phyloP scores from a whole-genome alignment of 2,888 invertebrate species.

The Epinotia ramella region DNA sequence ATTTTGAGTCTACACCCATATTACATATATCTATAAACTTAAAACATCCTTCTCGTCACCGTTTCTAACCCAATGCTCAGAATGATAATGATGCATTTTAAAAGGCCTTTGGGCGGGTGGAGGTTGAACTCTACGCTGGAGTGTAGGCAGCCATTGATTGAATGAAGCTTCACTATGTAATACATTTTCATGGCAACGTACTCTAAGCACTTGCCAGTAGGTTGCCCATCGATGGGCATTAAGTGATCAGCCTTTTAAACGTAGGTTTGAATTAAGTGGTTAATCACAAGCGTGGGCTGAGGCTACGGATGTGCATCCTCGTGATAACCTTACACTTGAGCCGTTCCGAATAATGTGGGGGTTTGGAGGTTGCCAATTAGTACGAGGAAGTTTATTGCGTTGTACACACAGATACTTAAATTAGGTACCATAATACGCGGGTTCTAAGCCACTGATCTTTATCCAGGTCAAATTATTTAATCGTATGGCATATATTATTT shows the following conservation, averaged over 20 bases:
- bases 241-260: not conserved
- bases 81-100: too few species aligned
- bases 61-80: too few species aligned
- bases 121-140: too few species aligned
- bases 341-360: slow-evolving; percentile 11
- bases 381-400: slow-evolving; percentile 10
- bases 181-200: not conserved
- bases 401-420: not conserved
- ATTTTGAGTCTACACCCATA: too few species aligned
- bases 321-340: slow-evolving; percentile 36
- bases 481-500: too few species aligned
- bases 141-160: too few species aligned
- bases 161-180: not conserved
- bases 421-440: not conserved
- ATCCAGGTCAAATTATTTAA: too few species aligned
- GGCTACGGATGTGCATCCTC: slow-evolving; percentile 44
- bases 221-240: not conserved
- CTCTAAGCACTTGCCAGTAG: not conserved
- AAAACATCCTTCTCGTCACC: too few species aligned
- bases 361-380: slow-evolving; percentile 23
- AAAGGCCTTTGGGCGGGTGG: too few species aligned
- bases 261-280: slow-evolving; percentile 18
- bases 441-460: not conserved
- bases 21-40: too few species aligned
- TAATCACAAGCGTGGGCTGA: slow-evolving; percentile 42